Evolutionary conservation across 2,888 invertebrate species (phyloP).

Genomic region (Mythimna lalbum): DNA sequence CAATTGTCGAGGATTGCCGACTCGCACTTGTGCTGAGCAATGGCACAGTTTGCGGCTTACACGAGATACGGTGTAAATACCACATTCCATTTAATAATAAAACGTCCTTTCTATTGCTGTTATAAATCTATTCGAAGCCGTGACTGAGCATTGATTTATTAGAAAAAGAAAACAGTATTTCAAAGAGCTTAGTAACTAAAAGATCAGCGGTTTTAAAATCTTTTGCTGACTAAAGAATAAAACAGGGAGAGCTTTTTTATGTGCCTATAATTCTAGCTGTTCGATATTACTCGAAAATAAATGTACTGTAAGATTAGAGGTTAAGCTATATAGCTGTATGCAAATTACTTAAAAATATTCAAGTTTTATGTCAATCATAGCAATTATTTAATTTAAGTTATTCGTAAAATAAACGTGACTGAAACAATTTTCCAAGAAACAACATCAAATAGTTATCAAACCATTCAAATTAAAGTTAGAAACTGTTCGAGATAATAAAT

Average conservation of each 20-base stretch:
- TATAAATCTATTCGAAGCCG: slow-evolving; percentile 16
- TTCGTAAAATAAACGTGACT: not conserved
- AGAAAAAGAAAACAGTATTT: slow-evolving; percentile 14
- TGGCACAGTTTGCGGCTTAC: slow-evolving; percentile 16
- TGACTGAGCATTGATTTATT: slow-evolving; percentile 15
- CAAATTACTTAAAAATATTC: not conserved
- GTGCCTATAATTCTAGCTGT: not conserved
- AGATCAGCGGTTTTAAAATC: slow-evolving; percentile 7
- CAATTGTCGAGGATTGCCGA: slow-evolving; percentile 11
- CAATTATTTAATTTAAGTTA: not conserved
- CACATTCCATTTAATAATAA: slow-evolving; percentile 19
- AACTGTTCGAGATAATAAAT: slow-evolving; percentile 24
- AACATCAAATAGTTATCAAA: slow-evolving; percentile 17
- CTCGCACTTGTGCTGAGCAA: slow-evolving; percentile 23
- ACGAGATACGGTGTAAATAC: not conserved
- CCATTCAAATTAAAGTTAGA: slow-evolving; percentile 23
- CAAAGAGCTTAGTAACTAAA: not conserved
- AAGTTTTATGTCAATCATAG: slow-evolving; percentile 1
- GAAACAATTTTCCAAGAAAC: not conserved
- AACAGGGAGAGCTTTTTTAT: not conserved
- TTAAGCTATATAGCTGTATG: not conserved
- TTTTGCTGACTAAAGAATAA: not conserved
- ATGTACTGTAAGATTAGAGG: not conserved
- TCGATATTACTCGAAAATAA: not conserved
- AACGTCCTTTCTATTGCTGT: not conserved